phyloP scores from a whole-genome alignment of 2,888 invertebrate species.

The Liodrosophila aerea region DNA sequence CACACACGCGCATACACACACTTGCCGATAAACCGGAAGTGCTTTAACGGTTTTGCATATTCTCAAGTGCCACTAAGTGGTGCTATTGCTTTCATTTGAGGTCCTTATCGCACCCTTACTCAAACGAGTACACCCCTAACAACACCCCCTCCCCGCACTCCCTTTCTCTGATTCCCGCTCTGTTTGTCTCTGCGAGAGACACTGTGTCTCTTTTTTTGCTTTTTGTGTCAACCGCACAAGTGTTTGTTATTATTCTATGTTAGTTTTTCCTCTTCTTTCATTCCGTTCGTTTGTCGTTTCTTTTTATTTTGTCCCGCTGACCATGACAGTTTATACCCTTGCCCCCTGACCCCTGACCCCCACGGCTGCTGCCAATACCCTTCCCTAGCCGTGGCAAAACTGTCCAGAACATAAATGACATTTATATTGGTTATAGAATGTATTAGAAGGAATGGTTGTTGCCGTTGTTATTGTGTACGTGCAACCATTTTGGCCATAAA shows the following conservation, averaged over 20 bases:
- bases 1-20: constrained; percentile 17
- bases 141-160: not conserved
- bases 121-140: constrained; percentile 30
- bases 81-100: constrained; percentile 69
- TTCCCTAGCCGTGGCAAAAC: constrained; percentile 36
- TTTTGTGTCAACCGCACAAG: constrained; percentile 53
- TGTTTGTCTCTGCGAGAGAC: too few species aligned
- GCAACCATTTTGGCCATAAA: constrained; percentile 60
- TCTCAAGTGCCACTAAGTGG: constrained; percentile 75
- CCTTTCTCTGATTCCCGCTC: not conserved
- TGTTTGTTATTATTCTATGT: constrained; percentile 43
- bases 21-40: constrained; percentile 60
- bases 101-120: constrained; percentile 65
- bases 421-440: constrained; percentile 72
- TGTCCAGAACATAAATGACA: constrained; percentile 75
- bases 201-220: constrained; percentile 3
- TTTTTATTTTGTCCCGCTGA: constrained; percentile 54
- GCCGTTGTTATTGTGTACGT: constrained; percentile 52
- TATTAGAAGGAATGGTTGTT: constrained; percentile 59
- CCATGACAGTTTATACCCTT: constrained; percentile 69
- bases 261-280: constrained; percentile 22
- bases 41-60: constrained; percentile 72
- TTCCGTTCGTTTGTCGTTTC: not conserved
- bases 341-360: constrained; percentile 21
- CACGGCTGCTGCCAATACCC: constrained; percentile 1